Evolutionary conservation across 2,888 invertebrate species (phyloP).

Genomic region (Hirtodrosophila histrioides): DNA sequence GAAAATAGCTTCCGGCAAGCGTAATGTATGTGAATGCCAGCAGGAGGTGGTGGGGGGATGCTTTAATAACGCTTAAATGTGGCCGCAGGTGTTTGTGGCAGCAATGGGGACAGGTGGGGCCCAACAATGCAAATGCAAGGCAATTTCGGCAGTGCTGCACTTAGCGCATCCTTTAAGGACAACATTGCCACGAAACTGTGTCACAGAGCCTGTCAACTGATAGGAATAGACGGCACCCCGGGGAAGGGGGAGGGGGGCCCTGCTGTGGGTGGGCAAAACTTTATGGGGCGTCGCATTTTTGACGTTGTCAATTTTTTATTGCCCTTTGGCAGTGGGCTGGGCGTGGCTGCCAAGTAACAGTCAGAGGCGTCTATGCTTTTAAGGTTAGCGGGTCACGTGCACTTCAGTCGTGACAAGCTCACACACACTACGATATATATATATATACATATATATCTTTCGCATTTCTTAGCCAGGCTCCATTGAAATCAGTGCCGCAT

Average conservation of each 20-base stretch:
- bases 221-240: constrained; percentile 26
- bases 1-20: constrained; percentile 65
- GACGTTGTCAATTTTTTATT: constrained; percentile 73
- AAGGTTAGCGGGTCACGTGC: constrained; percentile 79
- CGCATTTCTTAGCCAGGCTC: constrained; percentile 11
- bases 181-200: constrained; percentile 31
- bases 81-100: constrained; percentile 60
- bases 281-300: constrained; percentile 27
- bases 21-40: constrained; percentile 31
- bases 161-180: constrained; percentile 38
- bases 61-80: constrained; percentile 60
- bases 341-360: constrained; percentile 1
- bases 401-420: constrained; percentile 44
- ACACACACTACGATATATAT: neutral
- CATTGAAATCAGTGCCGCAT: constrained; percentile 49
- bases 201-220: constrained; percentile 32
- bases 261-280: neutral
- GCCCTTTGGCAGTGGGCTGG: constrained; percentile 61
- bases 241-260: neutral
- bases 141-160: constrained; percentile 49
- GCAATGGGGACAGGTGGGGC: constrained; percentile 3
- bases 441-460: constrained; percentile 1
- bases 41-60: constrained; percentile 20
- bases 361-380: constrained; percentile 38
- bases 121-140: constrained; percentile 62